Evolutionary conservation across 2,113 vertebrate genomes (phyloP), one percentile per base, ranked within the genome.

Genomic region (Seriola aureovittata): DNA sequence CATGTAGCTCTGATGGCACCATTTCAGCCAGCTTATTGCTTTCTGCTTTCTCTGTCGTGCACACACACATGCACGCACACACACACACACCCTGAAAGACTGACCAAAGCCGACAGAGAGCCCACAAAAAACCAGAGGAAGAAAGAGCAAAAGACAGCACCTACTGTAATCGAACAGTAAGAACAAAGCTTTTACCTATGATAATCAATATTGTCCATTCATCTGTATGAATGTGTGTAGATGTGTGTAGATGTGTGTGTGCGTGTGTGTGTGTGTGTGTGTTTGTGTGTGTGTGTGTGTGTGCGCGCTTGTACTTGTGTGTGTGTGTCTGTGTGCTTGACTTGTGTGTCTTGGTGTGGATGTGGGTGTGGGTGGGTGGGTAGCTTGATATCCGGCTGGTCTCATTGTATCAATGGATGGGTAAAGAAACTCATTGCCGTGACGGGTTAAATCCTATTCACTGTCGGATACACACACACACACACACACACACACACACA

Each of bases 1-100:
- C 98, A 97, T 98, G 97, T 98, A 97, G 97, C 93, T 94, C 96
- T 98, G 97, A 99, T 99, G 97, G 97, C 97, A 98, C 97, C 97
- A 99, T 99, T 99, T 99, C 98, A 97, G 93, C 95, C 93, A 95
- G 95, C 96, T 99, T 99, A 99, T 99, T 99, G 98, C 97, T 99
- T 99, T 95, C 91, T 94, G 88, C 91, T 85, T 75, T 89, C 88
- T 85, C 85, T 81, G 60, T 86, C 85, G 25, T 88, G 67, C 88
- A 85, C 87, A 82, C 64, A 86, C 78, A 83, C 75, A 85, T 75
- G 85, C 75, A 80, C 78, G 75, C 80, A 82, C 64, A 82, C 70
- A 78, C 69, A 82, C 75, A 87, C 79, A 81, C 67, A 75, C 71
- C 32, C 75, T 75, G 71, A 87, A 64, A 81, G 52, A 88, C 75